Evolutionary conservation across 2,888 invertebrate species (phyloP), one percentile per base, ranked within the genome.

Genomic region (Parthenolecanium corni): DNA sequence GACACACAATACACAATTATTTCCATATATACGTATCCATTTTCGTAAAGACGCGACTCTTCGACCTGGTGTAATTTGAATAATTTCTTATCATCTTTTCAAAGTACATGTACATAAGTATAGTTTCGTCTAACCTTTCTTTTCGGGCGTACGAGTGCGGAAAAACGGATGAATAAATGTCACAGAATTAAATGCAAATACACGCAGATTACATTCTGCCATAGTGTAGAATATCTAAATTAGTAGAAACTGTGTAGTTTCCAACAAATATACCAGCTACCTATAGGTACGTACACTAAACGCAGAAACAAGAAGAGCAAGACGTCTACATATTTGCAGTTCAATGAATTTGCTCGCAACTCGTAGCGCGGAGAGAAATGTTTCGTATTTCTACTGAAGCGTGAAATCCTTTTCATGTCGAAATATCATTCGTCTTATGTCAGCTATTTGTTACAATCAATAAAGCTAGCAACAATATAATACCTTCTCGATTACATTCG

Each of bases 401-500:
- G 9, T 23, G 14, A 49, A 49, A 49, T 49, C 49, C 49, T 49
- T n/a, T 49, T 49, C 49, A 49, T 49, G 49, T 49, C 21, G 23
- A 49, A 49, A 49, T 49, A 49, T 49, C 49, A 49, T 49, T 49
- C 49, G 49, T 49, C 49, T 49, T 49, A 49, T 49, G 49, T 49
- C 49, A 49, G 49, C 49, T 49, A 18, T 49, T 49, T 23, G 18
- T 49, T 23, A 49, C 49, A 49, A 49, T 49, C 49, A 49, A 49
- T 49, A 49, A 49, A 18, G 20, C 49, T 21, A 21, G 31, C 31
- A 31, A 31, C 31, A 31, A 31, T 31, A 31, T 31, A 31, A 31
- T 31, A 9, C 31, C 31, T 31, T 31, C 31, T 31, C 31, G 31
- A 31, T 31, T 6, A 31, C 31, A 9, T 31, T 31, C 31, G 31